A percentile compares a stretch with the other conserved stretches of the same genome.
Evolutionary conservation across 2,113 vertebrate genomes (phyloP).

Genomic region (Syngnathus scovelli): DNA sequence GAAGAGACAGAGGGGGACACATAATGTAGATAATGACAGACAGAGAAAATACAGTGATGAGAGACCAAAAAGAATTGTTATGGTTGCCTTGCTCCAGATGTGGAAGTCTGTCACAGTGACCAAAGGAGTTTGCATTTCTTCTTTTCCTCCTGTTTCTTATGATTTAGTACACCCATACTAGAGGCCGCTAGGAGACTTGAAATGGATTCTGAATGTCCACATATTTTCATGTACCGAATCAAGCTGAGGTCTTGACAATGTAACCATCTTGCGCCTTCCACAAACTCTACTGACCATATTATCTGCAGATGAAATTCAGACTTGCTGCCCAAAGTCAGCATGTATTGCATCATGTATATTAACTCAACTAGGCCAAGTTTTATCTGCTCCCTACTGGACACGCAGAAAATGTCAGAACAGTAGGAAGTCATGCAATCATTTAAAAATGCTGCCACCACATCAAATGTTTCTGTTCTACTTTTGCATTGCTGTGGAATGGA

Average conservation of each 20-base stretch:
- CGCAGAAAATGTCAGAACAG: neutral
- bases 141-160: conserved; percentile 12
- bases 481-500: too few species aligned
- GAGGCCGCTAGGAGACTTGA: conserved; percentile 19
- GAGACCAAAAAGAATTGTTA: conserved; percentile 9
- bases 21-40: conserved; percentile 1
- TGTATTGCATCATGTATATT: conserved; percentile 9
- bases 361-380: neutral
- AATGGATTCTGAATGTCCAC: conserved; percentile 24
- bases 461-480: neutral
- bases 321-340: conserved; percentile 4
- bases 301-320: conserved; percentile 12
- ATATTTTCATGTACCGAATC: conserved; percentile 30
- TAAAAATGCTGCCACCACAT: neutral
- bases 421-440: neutral
- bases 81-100: neutral
- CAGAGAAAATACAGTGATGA: conserved; percentile 8
- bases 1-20: neutral
- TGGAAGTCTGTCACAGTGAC: conserved; percentile 37
- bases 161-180: conserved; percentile 22
- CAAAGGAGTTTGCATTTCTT: conserved; percentile 40
- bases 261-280: conserved; percentile 4
- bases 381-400: neutral
- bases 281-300: conserved; percentile 18
- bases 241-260: conserved; percentile 21